Evolutionary conservation across 2,797 vertebrate genomes (phyloP).

Genomic region (Oryzias dopingdopingensis): DNA sequence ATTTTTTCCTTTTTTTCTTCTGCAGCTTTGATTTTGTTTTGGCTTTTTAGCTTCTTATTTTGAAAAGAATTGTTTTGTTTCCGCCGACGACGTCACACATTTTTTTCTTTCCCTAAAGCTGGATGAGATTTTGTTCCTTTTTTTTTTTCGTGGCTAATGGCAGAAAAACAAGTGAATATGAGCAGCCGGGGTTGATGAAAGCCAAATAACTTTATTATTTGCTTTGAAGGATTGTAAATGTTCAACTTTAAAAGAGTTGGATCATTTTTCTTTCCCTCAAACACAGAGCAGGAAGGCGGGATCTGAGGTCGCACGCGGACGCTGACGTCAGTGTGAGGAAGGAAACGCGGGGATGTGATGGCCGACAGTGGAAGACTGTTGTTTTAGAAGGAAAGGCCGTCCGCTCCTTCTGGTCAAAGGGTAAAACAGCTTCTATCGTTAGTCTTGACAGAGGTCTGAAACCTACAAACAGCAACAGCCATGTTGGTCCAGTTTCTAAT

Average conservation of each 20-base stretch:
- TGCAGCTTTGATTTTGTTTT: neutral
- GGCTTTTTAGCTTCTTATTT: neutral
- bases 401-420: conserved; percentile 11
- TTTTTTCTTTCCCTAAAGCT: neutral
- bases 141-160: too few relatives aligned
- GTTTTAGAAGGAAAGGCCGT: conserved; percentile 5
- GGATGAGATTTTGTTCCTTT: neutral
- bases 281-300: neutral
- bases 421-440: conserved; percentile 21
- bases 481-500: neutral
- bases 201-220: too few relatives aligned
- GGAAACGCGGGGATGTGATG: conserved; percentile 29
- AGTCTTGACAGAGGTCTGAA: neutral
- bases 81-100: neutral
- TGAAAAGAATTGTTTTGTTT: neutral
- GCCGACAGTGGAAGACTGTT: conserved; percentile 22
- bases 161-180: neutral
- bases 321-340: neutral
- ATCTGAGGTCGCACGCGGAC: neutral
- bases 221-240: too few relatives aligned
- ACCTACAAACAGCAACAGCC: neutral
- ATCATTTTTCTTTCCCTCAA: neutral
- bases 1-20: too few relatives aligned
- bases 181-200: too few relatives aligned
- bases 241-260: too few relatives aligned